Percentiles rank a stretch among this genome's conserved stretches.
Conservation (phyloP, 2,797 vertebrate genomes). For the Centroberyx gerrardi region DNA sequence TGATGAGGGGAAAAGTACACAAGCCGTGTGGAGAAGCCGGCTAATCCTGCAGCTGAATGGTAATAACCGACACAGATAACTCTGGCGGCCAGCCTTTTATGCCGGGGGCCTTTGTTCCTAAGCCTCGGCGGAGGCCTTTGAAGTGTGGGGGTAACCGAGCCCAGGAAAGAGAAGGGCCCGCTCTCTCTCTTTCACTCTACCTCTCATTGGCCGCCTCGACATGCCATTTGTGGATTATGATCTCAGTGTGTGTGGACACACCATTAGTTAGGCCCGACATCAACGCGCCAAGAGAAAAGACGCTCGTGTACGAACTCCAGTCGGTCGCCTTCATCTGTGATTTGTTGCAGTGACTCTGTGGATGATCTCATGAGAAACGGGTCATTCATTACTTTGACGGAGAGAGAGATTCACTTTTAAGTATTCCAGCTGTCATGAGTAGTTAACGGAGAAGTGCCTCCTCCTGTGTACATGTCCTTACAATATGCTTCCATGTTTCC, state of each 20-base stretch:
- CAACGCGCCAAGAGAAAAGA: background rate
- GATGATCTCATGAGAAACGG: conserved; percentile 14
- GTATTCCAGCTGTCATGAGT: too few relatives aligned
- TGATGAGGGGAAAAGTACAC: conserved; percentile 79
- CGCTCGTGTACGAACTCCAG: background rate
- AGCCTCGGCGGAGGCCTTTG: conserved; percentile 87
- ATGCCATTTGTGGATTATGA: conserved; percentile 89
- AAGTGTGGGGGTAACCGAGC: conserved; percentile 83
- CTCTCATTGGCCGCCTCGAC: conserved; percentile 85
- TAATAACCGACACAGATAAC: conserved; percentile 84
- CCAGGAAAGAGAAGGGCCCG: conserved; percentile 68
- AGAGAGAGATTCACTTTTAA: conserved; percentile 2
- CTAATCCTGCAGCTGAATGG: conserved; percentile 79
- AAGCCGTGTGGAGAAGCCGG: conserved; percentile 68
- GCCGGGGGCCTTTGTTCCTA: conserved; percentile 86
- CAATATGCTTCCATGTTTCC: too few relatives aligned
- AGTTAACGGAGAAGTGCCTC: too few relatives aligned
- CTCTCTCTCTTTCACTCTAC: conserved; percentile 55
- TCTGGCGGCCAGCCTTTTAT: conserved; percentile 82
- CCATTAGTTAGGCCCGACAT: conserved; percentile 74
- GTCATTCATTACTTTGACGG: background rate
- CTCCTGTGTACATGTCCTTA: too few relatives aligned
- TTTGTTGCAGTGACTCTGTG: background rate
- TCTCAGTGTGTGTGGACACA: conserved; percentile 83
- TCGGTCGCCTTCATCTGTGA: background rate